Evolutionary conservation across 2,888 invertebrate species (phyloP), one percentile per base, ranked within the genome.

Genomic region (Teleogryllus oceanicus): DNA sequence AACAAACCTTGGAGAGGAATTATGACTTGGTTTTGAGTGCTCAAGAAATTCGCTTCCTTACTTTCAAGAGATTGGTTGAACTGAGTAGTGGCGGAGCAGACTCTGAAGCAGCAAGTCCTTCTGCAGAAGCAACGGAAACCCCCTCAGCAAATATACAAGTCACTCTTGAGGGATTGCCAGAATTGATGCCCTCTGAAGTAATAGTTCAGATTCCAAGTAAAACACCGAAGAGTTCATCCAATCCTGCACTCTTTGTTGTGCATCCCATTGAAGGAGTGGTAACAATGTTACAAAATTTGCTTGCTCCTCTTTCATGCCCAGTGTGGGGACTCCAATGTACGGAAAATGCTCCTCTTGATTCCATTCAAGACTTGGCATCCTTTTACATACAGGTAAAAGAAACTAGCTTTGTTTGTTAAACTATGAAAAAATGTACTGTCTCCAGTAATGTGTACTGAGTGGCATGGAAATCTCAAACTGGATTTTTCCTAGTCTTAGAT

Each of bases 261-360:
- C 96, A 96, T 87, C 95, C 97, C 2, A 96, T 98, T 85, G 97
- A 98, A 89, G 97, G 98, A 83, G 92, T 92, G 82, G 93, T 94
- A 50, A 90, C 90, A 75, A 89, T 93, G 78, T 88, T 98, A 84
- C 90, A 91, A 84, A 89, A 89, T 20, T 87, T 99, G 83, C 95
- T 96, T 21, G 88, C 89, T 79, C 90, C 92, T 83, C 89, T 98
- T 83, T 89, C 92, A 77, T 91, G 91, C 81, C 93, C 94, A 5
- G 96, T 95, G 78, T 94, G 92, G 88, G 97, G 97, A n/a, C 88
- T 98, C 78, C 98, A 98, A 88, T 96, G 96, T 88, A 94, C 94
- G 13, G 88, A 88, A 77, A 90, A 91, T 18, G 93, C 94, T 50
- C 96, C 97, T 75, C 87, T 94, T 8, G 88, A 89, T 16, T 92